Percentiles rank a stretch among this genome's conserved stretches.
phyloP scores from a whole-genome alignment of 2,797 vertebrate species.

The Danio kyathit region DNA sequence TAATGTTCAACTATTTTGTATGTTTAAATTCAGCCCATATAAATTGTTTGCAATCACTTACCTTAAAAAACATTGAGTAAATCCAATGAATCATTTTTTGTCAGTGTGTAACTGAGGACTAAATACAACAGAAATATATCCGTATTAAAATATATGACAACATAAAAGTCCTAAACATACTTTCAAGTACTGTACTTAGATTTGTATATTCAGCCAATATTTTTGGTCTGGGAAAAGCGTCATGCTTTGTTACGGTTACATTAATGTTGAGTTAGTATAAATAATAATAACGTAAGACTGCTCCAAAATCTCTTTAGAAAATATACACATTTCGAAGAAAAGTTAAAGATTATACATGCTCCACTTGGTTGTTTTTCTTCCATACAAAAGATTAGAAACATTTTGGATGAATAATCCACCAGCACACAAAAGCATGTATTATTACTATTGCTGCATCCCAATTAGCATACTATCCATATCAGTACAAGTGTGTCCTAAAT shows the following conservation, averaged over 20 bases:
- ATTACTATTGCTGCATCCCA: background rate
- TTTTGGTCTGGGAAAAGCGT: slow-evolving; percentile 24
- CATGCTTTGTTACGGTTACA: slow-evolving; percentile 11
- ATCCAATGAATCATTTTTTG: too few relatives aligned
- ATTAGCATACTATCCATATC: too few relatives aligned
- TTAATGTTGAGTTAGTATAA: slow-evolving; percentile 28
- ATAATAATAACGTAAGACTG: slow-evolving; percentile 13
- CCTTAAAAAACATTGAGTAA: too few relatives aligned
- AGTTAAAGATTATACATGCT: slow-evolving; percentile 1
- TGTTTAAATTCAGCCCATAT: too few relatives aligned
- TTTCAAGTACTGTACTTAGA: slow-evolving; percentile 11
- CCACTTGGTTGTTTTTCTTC: slow-evolving; percentile 17
- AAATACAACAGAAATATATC: background rate
- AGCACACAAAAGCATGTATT: slow-evolving; percentile 1
- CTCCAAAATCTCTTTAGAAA: background rate
- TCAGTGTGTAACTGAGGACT: too few relatives aligned
- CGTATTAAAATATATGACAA: too few relatives aligned
- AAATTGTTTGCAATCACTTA: too few relatives aligned
- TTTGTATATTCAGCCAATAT: background rate
- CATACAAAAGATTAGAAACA: background rate
- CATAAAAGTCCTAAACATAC: background rate
- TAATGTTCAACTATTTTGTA: too few relatives aligned
- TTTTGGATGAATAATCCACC: background rate
- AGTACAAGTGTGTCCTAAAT: too few relatives aligned
- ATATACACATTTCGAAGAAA: slow-evolving; percentile 16